phyloP scores from a whole-genome alignment of 2,113 vertebrate species.

The Lethenteron camtschaticum region DNA sequence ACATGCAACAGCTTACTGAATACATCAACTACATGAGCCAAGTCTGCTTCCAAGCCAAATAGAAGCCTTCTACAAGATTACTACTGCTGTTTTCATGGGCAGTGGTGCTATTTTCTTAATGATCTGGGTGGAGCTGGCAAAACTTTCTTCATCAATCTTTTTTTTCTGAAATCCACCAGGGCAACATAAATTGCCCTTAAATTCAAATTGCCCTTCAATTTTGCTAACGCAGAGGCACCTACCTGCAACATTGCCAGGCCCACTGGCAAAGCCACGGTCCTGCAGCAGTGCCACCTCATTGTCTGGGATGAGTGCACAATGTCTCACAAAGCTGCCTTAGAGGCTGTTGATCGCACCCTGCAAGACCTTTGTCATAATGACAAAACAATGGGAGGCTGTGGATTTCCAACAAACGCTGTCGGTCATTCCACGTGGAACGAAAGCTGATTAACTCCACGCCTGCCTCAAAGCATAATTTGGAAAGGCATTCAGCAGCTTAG shows the following conservation, averaged over 20 bases:
- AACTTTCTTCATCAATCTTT: slow-evolving; percentile 1
- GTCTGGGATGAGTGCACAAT: slow-evolving; percentile 1
- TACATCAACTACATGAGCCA: neutral
- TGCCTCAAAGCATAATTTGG: too few species aligned
- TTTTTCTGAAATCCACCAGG: neutral
- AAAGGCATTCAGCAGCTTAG: too few species aligned
- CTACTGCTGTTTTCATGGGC: neutral
- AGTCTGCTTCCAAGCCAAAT: neutral
- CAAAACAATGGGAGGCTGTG: neutral
- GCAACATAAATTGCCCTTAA: neutral
- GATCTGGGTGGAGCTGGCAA: neutral
- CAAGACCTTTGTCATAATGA: neutral
- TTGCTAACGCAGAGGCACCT: neutral
- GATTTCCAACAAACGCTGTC: too few species aligned
- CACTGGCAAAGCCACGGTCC: neutral
- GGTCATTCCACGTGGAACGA: too few species aligned
- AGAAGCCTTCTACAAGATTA: slow-evolving; percentile 1
- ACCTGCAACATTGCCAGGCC: neutral
- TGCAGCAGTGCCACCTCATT: slow-evolving; percentile 2
- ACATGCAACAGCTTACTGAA: neutral
- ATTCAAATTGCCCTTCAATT: slow-evolving; percentile 1
- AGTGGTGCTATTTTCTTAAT: neutral
- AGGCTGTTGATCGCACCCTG: neutral
- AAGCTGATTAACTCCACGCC: too few species aligned
- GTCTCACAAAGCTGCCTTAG: slow-evolving; percentile 2